Base-by-base conservation (phyloP, 2,113 vertebrate species). In the Cryptoleucopteryx plumbea region DNA sequence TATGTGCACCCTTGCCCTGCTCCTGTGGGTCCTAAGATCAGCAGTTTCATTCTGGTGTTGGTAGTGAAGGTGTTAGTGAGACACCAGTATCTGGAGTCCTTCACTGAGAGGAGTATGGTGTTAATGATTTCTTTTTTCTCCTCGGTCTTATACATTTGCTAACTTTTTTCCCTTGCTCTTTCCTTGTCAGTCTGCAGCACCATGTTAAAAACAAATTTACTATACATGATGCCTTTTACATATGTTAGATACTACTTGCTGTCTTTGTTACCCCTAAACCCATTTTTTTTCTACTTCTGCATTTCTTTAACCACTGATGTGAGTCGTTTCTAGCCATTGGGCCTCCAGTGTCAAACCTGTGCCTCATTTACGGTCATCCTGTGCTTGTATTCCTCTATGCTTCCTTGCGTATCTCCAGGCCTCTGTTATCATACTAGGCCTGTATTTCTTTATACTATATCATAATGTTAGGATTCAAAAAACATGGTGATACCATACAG, bases 61-160 rank as follows among this genome's bases (percentile, higher is more conserved):
- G 29, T 47, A 70, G 47, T 55, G 21, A 36, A 71, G 40, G 7
- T 63, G 18, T 63, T 68, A 14, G 29, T 0, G 3, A 75, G 40
- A 13, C 62, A n/a, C n/a, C 25, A 8, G 40, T 59, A 11, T 42
- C 17, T 68, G n/a, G 12, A 82, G 55, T 27, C 31, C 40, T 36
- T 68, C 47, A 42, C n/a, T 62, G 26, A 36, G n/a, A 34, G 25
- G 14, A 74, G 22, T 53, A 22, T 23, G 8, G 19, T 71, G 40
- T 31, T 32, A 31, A 59, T 20, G 40, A 53, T 11, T 82, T 45
- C 2, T 16, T 43, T 58, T 61, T 58, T 61, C 45, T 61, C 13
- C 29, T 40, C 5, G 8, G 22, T 62, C 40, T 70, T 32, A 45
- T 31, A 21, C 1, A 0, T 47, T 62, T 3, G 3, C 42, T 48